Evolutionary conservation across 1,140 invertebrate genomes (phyloP).

Genomic region (Platyscapa corneri): DNA sequence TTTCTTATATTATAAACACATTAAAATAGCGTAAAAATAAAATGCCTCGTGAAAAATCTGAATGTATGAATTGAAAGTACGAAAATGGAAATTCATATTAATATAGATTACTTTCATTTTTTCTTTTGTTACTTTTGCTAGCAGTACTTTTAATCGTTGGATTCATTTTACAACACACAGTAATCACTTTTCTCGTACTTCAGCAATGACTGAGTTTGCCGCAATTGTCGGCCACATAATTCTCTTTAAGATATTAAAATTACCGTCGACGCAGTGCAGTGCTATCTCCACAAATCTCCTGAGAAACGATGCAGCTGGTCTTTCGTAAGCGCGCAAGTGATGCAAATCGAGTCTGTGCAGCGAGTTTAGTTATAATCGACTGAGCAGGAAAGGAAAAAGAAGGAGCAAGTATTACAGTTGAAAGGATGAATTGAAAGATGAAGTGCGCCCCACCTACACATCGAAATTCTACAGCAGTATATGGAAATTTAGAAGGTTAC

Average conservation of each 20-base stretch:
- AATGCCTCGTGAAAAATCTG: no score
- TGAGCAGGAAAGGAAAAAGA: conserved; percentile 24
- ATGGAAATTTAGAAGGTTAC: background rate
- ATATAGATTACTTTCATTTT: no score
- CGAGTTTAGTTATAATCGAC: conserved; percentile 58
- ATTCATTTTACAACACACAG: background rate
- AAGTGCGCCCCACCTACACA: background rate
- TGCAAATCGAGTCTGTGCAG: conserved; percentile 59
- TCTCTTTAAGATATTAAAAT: conserved; percentile 60
- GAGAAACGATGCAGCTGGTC: conserved; percentile 55
- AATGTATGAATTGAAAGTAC: no score
- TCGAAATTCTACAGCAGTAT: background rate
- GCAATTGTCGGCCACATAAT: conserved; percentile 53
- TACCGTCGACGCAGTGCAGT: conserved; percentile 32
- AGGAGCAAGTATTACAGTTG: no score
- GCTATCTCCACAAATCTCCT: conserved; percentile 52
- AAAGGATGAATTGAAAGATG: no score
- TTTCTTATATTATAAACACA: no score
- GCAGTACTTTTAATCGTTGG: no score
- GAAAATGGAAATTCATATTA: no score
- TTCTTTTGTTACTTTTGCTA: no score
- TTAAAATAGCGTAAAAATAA: no score
- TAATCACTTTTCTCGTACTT: conserved; percentile 25
- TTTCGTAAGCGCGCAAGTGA: conserved; percentile 45
- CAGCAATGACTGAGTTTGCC: conserved; percentile 6